Evolutionary conservation across 2,797 vertebrate genomes (phyloP).

Genomic region (Coregonus suidteri): DNA sequence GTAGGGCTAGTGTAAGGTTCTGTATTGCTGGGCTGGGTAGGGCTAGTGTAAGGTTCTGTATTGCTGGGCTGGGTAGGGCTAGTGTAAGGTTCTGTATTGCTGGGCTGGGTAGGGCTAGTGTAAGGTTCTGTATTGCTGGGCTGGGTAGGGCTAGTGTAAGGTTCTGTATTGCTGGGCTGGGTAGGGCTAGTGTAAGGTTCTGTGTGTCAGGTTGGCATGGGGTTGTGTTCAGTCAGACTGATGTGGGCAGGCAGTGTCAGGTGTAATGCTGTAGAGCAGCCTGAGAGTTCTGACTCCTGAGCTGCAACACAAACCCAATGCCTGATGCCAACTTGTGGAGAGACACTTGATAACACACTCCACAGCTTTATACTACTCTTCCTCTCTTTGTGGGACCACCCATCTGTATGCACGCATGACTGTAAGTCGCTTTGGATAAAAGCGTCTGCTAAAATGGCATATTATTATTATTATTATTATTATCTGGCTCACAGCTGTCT

Average conservation of each 20-base stretch:
- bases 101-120: too few relatives aligned
- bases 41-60: not conserved
- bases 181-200: not conserved
- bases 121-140: not conserved
- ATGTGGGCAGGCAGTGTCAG: not conserved
- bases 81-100: too few relatives aligned
- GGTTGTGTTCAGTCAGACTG: not conserved
- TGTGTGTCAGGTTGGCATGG: not conserved
- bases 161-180: not conserved
- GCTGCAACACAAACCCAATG: not conserved
- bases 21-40: too few relatives aligned
- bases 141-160: not conserved
- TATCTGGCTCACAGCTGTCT: not conserved
- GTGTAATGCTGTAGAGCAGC: not conserved
- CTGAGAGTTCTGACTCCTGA: not conserved
- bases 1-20: too few relatives aligned
- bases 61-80: too few relatives aligned
- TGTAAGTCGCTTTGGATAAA: too few relatives aligned
- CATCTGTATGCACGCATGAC: too few relatives aligned
- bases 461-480: too few relatives aligned
- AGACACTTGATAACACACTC: not conserved
- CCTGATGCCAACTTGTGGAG: not conserved
- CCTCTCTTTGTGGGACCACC: not conserved
- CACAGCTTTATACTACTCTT: not conserved
- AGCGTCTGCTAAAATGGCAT: too few relatives aligned